Base-by-base conservation (phyloP, 2,888 invertebrate genomes). In the Galeopsomyia nigrocyanea region DNA sequence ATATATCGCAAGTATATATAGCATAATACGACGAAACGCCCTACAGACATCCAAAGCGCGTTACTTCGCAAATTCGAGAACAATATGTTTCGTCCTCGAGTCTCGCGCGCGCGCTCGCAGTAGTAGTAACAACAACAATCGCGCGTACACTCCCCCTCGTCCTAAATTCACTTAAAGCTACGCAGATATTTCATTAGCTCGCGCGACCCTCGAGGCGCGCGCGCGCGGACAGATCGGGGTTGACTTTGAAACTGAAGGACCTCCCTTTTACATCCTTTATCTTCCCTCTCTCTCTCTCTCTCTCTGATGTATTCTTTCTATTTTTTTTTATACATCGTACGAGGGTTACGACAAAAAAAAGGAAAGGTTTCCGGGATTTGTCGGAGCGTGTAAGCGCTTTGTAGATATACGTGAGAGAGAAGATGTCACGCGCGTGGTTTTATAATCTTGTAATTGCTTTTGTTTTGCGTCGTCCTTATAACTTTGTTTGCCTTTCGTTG, bases 131-230 rank as follows among this genome's bases (percentile, higher is more conserved):
- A 21, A 56, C 47, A 22, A 22, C n/a, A 26, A 19, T 13, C 14
- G 22, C 21, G 50, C 14, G 6, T 31, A 55, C 16, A n/a, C 19
- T 17, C 60, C 31, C 55, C 62, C 56, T 47, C 21, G 61, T 76
- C 26, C 82, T 85, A 86, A 39, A 86, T 84, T 86, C 82, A 83
- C 83, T 86, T 86, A 86, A 85, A 86, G 78, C 82, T 80, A 83
- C 82, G 84, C 83, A 83, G 84, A 85, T 85, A 86, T 86, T 86
- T 86, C 86, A 86, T 86, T 86, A 86, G 83, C 82, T 79, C 81
- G 81, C 79, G 66, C 76, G 63, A 55, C 68, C 63, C 65, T 63
- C 49, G 63, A 67, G 70, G 46, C 51, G 19, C 13, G 46, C 51
- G 19, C 13, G 73, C 57, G 65, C 56, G 73, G 71, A 73, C 65